Conservation (phyloP, 2,113 vertebrate species). For the Brienomyrus brachyistius region DNA sequence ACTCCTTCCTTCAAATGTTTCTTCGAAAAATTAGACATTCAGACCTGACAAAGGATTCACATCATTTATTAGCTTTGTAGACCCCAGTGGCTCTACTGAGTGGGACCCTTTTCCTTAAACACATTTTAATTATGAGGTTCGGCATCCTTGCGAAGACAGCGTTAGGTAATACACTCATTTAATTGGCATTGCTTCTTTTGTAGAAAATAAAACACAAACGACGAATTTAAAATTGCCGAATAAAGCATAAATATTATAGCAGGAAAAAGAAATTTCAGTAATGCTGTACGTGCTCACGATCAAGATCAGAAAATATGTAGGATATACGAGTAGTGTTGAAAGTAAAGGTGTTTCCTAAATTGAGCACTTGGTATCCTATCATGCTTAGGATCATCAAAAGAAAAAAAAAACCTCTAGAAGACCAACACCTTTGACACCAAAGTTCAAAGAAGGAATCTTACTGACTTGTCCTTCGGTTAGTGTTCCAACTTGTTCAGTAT, state of each 20-base stretch:
- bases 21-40: background rate
- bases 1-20: background rate
- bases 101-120: background rate
- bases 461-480: background rate
- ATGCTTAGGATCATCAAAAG: background rate
- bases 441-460: background rate
- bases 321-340: background rate
- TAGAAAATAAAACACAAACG: background rate
- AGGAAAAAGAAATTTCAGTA: background rate
- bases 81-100: background rate
- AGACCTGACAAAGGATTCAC: background rate
- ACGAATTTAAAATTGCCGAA: background rate
- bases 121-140: background rate
- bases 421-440: background rate
- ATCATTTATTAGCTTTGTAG: background rate
- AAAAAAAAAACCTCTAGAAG: background rate
- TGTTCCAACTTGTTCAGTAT: background rate
- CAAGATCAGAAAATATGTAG: background rate
- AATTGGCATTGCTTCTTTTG: background rate
- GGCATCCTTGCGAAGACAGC: background rate
- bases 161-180: background rate
- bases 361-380: background rate
- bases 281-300: background rate
- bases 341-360: background rate
- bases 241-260: background rate